Evolutionary conservation across 2,797 vertebrate genomes (phyloP), one percentile per base, ranked within the genome.

Genomic region (Semaprochilodus insignis): DNA sequence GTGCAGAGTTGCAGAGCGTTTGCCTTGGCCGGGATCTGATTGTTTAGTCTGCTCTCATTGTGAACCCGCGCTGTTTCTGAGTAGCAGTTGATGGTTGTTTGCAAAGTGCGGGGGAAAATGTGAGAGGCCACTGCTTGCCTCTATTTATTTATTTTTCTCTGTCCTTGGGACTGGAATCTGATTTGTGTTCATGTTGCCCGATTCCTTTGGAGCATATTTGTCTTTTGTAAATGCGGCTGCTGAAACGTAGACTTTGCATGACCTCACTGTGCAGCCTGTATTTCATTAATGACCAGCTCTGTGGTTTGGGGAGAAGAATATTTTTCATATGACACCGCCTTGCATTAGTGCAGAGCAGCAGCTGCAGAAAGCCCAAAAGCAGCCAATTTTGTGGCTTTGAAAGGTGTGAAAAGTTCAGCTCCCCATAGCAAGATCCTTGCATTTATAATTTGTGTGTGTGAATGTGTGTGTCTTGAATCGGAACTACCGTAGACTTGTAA

Each of bases 401-500:
- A 95, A 95, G 94, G 97, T 97, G 97, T 97, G 96, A 98, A 97
- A 97, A 97, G 96, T 99, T 98, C 97, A 98, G 87, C 97, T 97
- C 96, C 96, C 95, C 95, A 93, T 95, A 95, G 93, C 93, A 91
- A 92, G 93, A 86, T 74, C 93, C 91, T 94, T 95, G 92, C 95
- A 94, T 95, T 94, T 95, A 89, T 96, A 94, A 94, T 95, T 94
- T 77, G 66, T 48, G 85, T 88, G 83, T 91, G 90, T 86, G 74
- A 57, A 86, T 89, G 40, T 69, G 51, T 81, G 44, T 80, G 74
- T 16, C 48, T 40, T 88, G 84, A 92, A 91, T 88, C 83, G 83
- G 92, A 94, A 96, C 96, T 96, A 95, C 96, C 88, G 91, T 94
- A 95, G 91, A 95, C 92, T 89, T 90, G 87, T 92, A 91, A 94